These are phyloP conservation scores for Chitala chitala DNA, from an alignment of 2,113 vertebrate genomes.

Conservation along the genomic window DNA sequence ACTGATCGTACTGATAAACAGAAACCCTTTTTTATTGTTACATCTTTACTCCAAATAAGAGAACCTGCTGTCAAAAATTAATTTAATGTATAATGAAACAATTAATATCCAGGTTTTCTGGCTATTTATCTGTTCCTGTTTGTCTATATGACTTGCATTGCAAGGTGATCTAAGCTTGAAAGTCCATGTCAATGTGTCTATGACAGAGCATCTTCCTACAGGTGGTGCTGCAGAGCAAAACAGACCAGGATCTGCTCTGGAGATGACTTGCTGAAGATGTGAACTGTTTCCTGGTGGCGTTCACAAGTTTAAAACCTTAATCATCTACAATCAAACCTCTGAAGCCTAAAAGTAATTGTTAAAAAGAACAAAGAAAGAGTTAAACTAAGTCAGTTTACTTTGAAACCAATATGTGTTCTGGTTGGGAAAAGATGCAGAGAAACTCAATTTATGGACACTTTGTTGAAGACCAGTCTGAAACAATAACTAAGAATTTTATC, in stretches of 20 bases:
- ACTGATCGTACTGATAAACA: too few relatives aligned
- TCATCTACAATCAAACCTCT: constrained; percentile 51
- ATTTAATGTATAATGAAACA: too few relatives aligned
- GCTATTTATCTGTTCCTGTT: background rate
- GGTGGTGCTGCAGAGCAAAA: constrained; percentile 68
- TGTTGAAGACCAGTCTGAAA: too few relatives aligned
- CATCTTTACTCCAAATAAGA: too few relatives aligned
- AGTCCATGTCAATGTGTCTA: too few relatives aligned
- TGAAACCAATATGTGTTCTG: too few relatives aligned
- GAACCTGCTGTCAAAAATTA: too few relatives aligned
- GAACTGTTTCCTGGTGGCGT: constrained; percentile 65
- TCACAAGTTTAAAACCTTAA: constrained; percentile 75
- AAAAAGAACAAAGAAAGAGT: constrained; percentile 52
- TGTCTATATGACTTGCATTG: background rate
- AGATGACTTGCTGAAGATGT: constrained; percentile 76
- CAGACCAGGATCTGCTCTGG: constrained; percentile 63
- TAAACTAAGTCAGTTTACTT: background rate
- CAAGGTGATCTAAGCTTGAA: background rate
- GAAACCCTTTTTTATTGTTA: too few relatives aligned
- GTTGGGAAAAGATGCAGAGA: background rate
- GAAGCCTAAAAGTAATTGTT: too few relatives aligned
- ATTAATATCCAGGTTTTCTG: too few relatives aligned
- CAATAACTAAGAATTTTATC: too few relatives aligned
- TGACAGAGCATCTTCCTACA: constrained; percentile 36
- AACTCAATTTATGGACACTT: too few relatives aligned